Evolutionary conservation across 2,113 vertebrate species (phyloP), one percentile per base, ranked within the genome.

Genomic region (Cathartes aura): DNA sequence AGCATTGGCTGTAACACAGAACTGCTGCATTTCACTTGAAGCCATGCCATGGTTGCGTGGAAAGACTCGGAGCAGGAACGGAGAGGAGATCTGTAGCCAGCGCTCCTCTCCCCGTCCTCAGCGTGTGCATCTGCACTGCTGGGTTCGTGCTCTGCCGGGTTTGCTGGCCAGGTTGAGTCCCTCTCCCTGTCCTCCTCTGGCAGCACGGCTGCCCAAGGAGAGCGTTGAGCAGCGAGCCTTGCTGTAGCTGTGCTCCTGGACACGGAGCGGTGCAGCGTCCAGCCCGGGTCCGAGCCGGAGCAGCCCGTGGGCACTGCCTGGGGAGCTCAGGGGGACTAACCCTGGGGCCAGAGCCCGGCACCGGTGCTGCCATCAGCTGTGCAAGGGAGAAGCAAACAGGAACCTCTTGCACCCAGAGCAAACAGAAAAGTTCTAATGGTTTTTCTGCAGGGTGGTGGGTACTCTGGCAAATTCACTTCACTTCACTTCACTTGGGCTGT

Each of bases 1-100:
- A 26, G 42, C 0, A 0, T 66, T 8, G 17, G 9, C 38, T 52
- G 17, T 13, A 3, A 5, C 0, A 0, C 0, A 0, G 68, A 24
- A 1, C 66, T 15, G 74, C 90, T 62, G 59, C 6, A 1, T 21
- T 40, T 32, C 27, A 2, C n/a, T 52, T 12, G 55, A 15, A 73
- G 58, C 73, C 0, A 1, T 19, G 72, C n/a, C 1, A 0, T 7
- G 43, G 68, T 8, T 36, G 63, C 9, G 1, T 59, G 89, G 68
- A 36, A 58, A 8, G 53, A 3, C 23, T 27, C 2, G 18, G 60
- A 74, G 72, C 63, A 40, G 78, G 62, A 53, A 7, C 6, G 2
- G n/a, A 18, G 50, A 6, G 8, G 52, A 7, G 9, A 11, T 23
- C 27, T 0, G 29, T 26, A 29, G 12, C 13, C 60, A 7, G 81